Conservation (phyloP, 2,888 invertebrate genomes). For the Erpobdella octoculata region DNA sequence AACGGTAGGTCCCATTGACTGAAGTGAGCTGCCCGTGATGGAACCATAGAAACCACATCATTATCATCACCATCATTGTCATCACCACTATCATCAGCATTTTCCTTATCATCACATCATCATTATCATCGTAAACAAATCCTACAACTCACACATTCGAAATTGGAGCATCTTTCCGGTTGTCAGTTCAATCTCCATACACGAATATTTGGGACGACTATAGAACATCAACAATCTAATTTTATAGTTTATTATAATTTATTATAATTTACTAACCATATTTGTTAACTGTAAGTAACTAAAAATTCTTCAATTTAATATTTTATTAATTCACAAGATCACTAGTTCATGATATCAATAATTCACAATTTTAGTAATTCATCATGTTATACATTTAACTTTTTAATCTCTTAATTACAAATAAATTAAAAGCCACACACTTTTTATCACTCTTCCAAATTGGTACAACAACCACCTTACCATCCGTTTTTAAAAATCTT, state of each 20-base stretch:
- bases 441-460: background rate
- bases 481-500: conserved; percentile 8
- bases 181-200: background rate
- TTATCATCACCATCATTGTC: too few species aligned
- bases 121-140: background rate
- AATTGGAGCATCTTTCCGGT: background rate
- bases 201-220: background rate
- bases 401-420: too few species aligned
- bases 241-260: background rate
- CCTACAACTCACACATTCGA: conserved; percentile 5
- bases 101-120: too few species aligned
- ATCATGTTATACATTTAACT: too few species aligned
- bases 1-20: conserved; percentile 7
- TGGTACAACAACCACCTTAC: conserved; percentile 6
- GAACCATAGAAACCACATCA: too few species aligned
- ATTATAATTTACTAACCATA: too few species aligned
- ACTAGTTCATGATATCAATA: too few species aligned
- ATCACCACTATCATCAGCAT: too few species aligned
- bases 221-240: background rate
- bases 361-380: too few species aligned
- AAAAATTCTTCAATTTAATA: too few species aligned
- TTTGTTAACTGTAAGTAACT: too few species aligned
- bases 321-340: too few species aligned
- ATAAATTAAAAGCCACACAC: background rate
- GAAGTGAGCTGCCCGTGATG: background rate